Evolutionary conservation across 53 echinoderm and acorn worm genomes (phyloP), one percentile per base, ranked within the genome.

Genomic region (Echinometra lucunter): DNA sequence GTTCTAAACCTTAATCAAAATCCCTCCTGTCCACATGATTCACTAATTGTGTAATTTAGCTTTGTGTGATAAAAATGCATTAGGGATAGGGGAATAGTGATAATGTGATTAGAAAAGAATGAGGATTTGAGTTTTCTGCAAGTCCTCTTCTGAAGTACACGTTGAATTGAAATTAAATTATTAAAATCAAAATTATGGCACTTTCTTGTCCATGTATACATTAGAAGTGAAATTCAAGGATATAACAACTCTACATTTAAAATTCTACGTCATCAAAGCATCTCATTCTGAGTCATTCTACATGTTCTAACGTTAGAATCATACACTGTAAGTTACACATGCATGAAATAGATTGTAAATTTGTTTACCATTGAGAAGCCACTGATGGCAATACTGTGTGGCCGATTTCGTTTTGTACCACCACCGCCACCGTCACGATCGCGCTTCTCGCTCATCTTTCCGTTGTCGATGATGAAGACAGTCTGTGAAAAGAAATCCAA

Each of bases 321-420:
- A 72, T 12, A 72, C n/a, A 35, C 66, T 27, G 27, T 66, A 6
- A 66, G 21, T 6, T 6, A 25, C 30, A 21, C 38, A 78, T 0
- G 35, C 72, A 34, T 72, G 72, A 72, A 1, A 72, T 35, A 40
- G 38, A 70, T 78, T 40, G 32, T 35, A 11, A 78, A 58, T 58
- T 89, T 37, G 60, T 89, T 89, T 89, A 89, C 89, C 89, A 89
- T 89, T 2, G 58, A 58, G 60, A 89, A 89, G 60, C 63, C 63
- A 58, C 37, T 89, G 35, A 89, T 60, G 6, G 89, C 89, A 38
- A 89, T 89, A 60, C 89, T 89, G 89, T 89, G 89, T 35, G 89
- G 89, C 9, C 89, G 63, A 58, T 60, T 89, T 25, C 89, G 58
- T 58, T 60, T 89, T 23, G 89, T 35, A 25, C 45, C 85, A n/a